Base-by-base conservation (phyloP, 2,113 vertebrate genomes). In the Sylvietta virens region DNA sequence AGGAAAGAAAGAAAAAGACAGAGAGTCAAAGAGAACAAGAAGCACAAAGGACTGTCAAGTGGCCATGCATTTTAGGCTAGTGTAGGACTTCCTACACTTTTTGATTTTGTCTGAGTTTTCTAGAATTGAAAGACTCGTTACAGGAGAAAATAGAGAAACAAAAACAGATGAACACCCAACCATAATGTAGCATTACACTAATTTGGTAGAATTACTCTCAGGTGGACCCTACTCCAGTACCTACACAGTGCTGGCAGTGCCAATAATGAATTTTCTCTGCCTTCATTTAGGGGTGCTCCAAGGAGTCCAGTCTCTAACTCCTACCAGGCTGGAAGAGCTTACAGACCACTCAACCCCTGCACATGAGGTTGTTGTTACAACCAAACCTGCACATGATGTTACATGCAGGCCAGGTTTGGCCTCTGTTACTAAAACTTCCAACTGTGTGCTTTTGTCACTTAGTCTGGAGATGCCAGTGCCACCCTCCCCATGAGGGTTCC, bases 181-280 rank as follows among this genome's bases (percentile, higher is more conserved):
- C 21, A 3, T 11, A 37, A 40, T 0, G 0, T 8, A 87, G 31
- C 33, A 42, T 67, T 28, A 47, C 4, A 5, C 10, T 58, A 45
- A 72, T 26, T 39, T 2, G 3, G 62, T 13, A 72, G 44, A 66
- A 65, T 26, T 61, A 33, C 4, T 23, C 20, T n/a, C 31, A 67
- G 18, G 27, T 3, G 57, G 54, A 51, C 8, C 6, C 21, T 81
- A 33, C n/a, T 44, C 27, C 33, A 66, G 53, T 56, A 73, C 7
- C 33, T 47, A 37, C n/a, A n/a, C 11, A 9, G 23, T 20, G 35
- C 54, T 22, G 28, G 24, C 15, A 26, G 23, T 11, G 19, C 48
- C 78, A 81, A 1, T 33, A 42, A 23, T 7, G 47, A 35, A 27
- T 69, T n/a, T n/a, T 7, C 15, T 23, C n/a, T 4, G 4, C 11